Conservation (phyloP, 2,113 vertebrate species). For the Cercopithecus mona region DNA sequence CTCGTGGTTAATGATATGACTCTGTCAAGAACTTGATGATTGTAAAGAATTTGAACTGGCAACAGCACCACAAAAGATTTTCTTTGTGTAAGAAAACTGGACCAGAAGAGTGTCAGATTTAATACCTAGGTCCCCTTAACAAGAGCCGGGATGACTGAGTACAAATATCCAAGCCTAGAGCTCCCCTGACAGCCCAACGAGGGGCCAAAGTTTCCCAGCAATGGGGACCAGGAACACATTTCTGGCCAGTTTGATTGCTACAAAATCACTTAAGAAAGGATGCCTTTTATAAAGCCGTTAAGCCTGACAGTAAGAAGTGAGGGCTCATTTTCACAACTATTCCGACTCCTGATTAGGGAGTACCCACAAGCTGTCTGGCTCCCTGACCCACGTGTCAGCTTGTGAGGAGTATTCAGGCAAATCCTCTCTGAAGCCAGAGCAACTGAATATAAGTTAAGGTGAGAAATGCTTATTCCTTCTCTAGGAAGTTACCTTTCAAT, state of each 20-base stretch:
- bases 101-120: not conserved
- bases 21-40: not conserved
- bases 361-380: accelerated
- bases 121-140: too few relatives aligned
- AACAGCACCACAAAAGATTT: accelerated
- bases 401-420: not conserved
- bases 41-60: not conserved
- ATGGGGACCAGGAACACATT: not conserved
- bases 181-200: accelerated
- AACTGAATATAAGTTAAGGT: not conserved
- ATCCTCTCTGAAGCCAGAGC: not conserved
- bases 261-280: too few relatives aligned
- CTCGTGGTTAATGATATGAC: not conserved
- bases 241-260: not conserved
- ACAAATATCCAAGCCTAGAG: not conserved
- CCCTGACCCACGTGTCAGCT: accelerated
- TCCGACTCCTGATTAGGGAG: not conserved
- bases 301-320: too few relatives aligned
- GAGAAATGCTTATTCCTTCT: not conserved
- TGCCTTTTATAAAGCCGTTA: accelerated
- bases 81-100: not conserved
- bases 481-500: not conserved
- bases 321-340: accelerated
- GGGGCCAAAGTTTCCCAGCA: not conserved
- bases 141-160: not conserved